phyloP scores from a whole-genome alignment of 2,888 invertebrate species.

The Sinelater perroti region DNA sequence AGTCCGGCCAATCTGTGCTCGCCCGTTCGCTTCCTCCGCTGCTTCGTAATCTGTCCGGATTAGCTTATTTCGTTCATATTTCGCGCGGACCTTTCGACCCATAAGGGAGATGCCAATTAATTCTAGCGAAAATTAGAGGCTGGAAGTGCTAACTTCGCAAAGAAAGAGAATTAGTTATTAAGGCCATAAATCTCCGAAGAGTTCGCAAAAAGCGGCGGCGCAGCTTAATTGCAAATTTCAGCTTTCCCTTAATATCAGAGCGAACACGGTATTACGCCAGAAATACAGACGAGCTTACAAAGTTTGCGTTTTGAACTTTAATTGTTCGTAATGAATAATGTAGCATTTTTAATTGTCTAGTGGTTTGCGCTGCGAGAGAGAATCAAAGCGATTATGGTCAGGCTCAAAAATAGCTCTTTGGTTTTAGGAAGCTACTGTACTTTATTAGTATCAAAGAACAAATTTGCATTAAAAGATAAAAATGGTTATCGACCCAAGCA shows the following conservation, averaged over 20 bases:
- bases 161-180: constrained; percentile 25
- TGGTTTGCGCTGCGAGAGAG: too few relatives aligned
- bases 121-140: constrained; percentile 24
- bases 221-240: constrained; percentile 11
- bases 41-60: constrained; percentile 12
- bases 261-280: too few relatives aligned
- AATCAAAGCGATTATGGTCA: too few relatives aligned
- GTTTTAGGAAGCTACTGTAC: too few relatives aligned
- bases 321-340: too few relatives aligned
- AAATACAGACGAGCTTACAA: too few relatives aligned
- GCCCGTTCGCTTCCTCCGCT: constrained; percentile 6
- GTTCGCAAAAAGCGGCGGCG: constrained; percentile 15
- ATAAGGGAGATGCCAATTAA: constrained; percentile 21
- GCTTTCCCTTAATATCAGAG: not conserved
- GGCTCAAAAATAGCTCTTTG: too few relatives aligned
- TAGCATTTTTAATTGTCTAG: too few relatives aligned
- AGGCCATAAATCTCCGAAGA: constrained; percentile 22
- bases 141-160: constrained; percentile 26
- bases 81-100: constrained; percentile 19
- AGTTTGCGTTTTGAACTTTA: too few relatives aligned
- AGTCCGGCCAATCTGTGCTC: constrained; percentile 10
- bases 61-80: constrained; percentile 22
- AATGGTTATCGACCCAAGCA: too few relatives aligned
- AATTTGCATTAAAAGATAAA: too few relatives aligned
- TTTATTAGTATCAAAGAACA: too few relatives aligned